phyloP scores from a whole-genome alignment of 2,888 invertebrate genomes.

The Aleiodes testaceus region DNA sequence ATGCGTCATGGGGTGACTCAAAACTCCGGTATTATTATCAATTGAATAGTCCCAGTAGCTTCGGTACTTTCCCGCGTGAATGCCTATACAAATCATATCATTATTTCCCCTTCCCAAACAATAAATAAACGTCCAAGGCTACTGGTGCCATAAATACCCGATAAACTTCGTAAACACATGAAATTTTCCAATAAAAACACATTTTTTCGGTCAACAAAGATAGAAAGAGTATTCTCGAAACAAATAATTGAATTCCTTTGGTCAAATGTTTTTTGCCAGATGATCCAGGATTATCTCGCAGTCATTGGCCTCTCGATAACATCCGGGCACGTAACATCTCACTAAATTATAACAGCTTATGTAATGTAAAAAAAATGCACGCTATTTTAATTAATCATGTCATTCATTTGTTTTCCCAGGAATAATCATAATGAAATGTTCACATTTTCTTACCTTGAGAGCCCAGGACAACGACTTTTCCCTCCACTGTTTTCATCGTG shows the following conservation, averaged over 20 bases:
- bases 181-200: too few species aligned
- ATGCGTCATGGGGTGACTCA: too few species aligned
- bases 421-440: background rate
- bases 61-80: too few species aligned
- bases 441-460: conserved; percentile 79
- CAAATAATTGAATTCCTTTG: conserved; percentile 1
- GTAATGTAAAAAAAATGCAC: background rate
- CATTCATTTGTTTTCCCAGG: background rate
- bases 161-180: conserved; percentile 3
- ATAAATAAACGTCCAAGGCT: too few species aligned
- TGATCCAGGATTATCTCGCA: conserved; percentile 22
- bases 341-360: conserved; percentile 4
- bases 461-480: conserved; percentile 90
- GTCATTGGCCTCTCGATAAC: conserved; percentile 29
- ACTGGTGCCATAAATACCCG: background rate
- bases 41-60: too few species aligned
- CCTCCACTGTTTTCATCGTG: conserved; percentile 84
- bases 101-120: too few species aligned
- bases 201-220: too few species aligned
- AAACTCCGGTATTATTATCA: too few species aligned
- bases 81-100: too few species aligned
- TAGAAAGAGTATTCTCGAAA: too few species aligned
- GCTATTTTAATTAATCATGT: background rate
- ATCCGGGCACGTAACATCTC: conserved; percentile 1
- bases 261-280: conserved; percentile 9